phyloP scores from a whole-genome alignment of 2,888 invertebrate genomes.

The Chalcis sispes region DNA sequence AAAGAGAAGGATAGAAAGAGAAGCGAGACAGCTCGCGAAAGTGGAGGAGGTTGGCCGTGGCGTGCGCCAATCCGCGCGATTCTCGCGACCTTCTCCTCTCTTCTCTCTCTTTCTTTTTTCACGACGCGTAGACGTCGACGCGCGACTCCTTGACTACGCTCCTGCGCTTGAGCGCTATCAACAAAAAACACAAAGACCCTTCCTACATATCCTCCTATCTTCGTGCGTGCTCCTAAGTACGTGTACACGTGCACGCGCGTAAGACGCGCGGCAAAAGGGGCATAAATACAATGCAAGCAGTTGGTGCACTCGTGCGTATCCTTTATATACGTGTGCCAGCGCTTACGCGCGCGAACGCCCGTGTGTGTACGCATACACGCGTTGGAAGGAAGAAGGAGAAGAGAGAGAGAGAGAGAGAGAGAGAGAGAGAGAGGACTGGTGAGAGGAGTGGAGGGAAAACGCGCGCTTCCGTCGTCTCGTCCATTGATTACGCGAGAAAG shows the following conservation, averaged over 20 bases:
- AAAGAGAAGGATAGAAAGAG: constrained; percentile 28
- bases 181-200: constrained; percentile 23
- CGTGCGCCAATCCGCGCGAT: constrained; percentile 41
- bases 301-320: too few species aligned
- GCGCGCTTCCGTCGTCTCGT: constrained; percentile 22
- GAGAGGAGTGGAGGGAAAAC: constrained; percentile 38
- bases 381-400: constrained; percentile 14
- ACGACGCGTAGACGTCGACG: constrained; percentile 5
- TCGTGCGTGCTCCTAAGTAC: too few species aligned
- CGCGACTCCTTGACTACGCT: constrained; percentile 27
- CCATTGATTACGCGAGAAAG: constrained; percentile 76
- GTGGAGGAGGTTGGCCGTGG: constrained; percentile 19
- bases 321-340: too few species aligned
- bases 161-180: constrained; percentile 32
- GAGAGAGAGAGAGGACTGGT: too few species aligned
- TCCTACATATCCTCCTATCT: background rate
- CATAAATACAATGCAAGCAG: too few species aligned
- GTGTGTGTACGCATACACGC: background rate
- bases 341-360: too few species aligned
- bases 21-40: background rate
- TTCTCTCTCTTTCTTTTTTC: constrained; percentile 37
- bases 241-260: too few species aligned
- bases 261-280: too few species aligned
- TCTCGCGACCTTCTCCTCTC: constrained; percentile 38
- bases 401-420: constrained; percentile 33